These are phyloP conservation scores for Eristalinus aeneus DNA, from an alignment of 2,888 invertebrate genomes.

Conservation along the genomic window DNA sequence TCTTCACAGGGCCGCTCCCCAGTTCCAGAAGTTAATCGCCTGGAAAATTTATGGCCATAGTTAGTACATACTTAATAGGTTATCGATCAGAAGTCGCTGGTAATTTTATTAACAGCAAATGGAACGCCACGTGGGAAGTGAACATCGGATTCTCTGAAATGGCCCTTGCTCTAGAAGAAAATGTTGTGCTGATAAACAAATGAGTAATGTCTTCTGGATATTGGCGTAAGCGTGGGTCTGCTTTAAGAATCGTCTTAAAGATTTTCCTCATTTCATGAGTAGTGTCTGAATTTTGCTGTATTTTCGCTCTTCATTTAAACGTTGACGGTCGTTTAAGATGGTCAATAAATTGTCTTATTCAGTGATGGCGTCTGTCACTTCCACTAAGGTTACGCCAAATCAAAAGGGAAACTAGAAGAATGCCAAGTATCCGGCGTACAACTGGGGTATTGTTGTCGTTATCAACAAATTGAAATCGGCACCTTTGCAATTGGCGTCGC, in stretches of 20 bases:
- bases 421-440: background rate
- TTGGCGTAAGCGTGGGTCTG: background rate
- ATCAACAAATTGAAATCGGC: constrained; percentile 59
- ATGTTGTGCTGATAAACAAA: background rate
- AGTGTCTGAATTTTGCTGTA: background rate
- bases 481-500: constrained; percentile 33
- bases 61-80: background rate
- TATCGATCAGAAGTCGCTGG: background rate
- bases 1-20: background rate
- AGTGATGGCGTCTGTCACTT: background rate
- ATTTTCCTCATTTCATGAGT: background rate
- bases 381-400: background rate
- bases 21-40: background rate
- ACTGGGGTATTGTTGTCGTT: constrained; percentile 16
- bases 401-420: background rate
- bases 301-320: background rate
- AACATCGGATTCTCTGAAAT: background rate
- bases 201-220: background rate
- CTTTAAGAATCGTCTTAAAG: too few species aligned
- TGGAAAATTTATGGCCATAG: background rate
- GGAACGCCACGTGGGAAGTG: background rate
- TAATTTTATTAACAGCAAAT: background rate
- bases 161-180: background rate
- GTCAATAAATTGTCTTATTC: background rate
- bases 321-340: background rate